phyloP scores from a whole-genome alignment of 2,888 invertebrate species.

The Drosophila recens region DNA sequence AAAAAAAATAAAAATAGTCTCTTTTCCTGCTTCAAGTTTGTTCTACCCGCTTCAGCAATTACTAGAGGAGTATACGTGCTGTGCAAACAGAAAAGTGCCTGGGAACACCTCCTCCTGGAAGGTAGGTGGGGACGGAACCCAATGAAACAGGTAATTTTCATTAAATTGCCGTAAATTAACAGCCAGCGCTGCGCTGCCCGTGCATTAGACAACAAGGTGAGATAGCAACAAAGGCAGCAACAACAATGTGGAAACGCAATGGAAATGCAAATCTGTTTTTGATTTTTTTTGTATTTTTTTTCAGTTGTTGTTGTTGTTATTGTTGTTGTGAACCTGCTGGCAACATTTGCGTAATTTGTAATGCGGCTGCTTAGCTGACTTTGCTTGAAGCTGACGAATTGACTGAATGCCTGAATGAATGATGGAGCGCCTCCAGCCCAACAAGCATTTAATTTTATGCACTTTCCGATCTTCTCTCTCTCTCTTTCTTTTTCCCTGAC shows the following conservation, averaged over 20 bases:
- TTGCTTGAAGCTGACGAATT: conserved; percentile 49
- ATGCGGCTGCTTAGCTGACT: conserved; percentile 56
- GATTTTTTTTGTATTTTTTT: not conserved
- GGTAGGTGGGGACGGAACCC: conserved; percentile 11
- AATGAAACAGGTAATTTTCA: conserved; percentile 58
- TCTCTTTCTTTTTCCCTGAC: conserved; percentile 1
- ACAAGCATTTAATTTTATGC: conserved; percentile 73
- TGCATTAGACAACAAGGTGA: conserved; percentile 73
- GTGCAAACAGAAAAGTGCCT: conserved; percentile 51
- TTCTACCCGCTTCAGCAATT: not conserved
- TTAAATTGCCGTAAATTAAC: conserved; percentile 76
- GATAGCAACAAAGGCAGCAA: conserved; percentile 41
- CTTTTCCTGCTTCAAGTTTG: not conserved
- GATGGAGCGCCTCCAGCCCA: conserved; percentile 60
- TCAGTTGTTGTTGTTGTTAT: conserved; percentile 11
- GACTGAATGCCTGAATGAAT: conserved; percentile 47
- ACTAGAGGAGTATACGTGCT: conserved; percentile 20
- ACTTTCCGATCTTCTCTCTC: conserved; percentile 44
- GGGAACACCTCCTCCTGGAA: conserved; percentile 43
- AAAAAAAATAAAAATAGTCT: not conserved
- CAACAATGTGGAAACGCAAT: conserved; percentile 39
- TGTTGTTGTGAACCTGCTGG: conserved; percentile 53
- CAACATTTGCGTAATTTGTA: conserved; percentile 74
- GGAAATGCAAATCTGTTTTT: conserved; percentile 59
- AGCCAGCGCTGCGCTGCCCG: conserved; percentile 32